These are phyloP conservation scores for Ips nitidus DNA, from an alignment of 1,140 invertebrate genomes.

Conservation along the genomic window DNA sequence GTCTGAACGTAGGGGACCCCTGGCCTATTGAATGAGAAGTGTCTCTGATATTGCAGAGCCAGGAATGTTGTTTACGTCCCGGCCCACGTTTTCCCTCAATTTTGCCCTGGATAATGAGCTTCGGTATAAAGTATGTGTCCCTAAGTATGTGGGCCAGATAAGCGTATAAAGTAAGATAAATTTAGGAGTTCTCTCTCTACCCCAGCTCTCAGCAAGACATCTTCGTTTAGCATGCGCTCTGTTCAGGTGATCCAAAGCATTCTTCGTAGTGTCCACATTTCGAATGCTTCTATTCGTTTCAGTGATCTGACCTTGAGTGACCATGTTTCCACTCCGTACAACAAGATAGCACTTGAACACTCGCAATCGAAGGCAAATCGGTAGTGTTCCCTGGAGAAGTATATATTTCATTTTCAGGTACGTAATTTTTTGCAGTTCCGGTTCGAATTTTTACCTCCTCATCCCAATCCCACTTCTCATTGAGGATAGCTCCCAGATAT, in stretches of 20 bases:
- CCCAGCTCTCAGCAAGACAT: constrained; percentile 8
- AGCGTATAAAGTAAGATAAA: neutral
- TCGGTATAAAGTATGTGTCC: neutral
- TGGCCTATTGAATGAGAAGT: too few relatives aligned
- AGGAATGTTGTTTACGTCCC: too few relatives aligned
- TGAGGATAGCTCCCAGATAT: too few relatives aligned
- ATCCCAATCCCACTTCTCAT: neutral
- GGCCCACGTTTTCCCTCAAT: too few relatives aligned
- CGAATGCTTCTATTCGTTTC: too few relatives aligned
- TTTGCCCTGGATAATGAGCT: neutral
- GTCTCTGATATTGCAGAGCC: too few relatives aligned
- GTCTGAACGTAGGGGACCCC: too few relatives aligned
- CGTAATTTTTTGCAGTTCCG: constrained; percentile 6
- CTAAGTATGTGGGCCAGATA: neutral
- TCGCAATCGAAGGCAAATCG: neutral
- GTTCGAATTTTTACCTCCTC: constrained; percentile 9
- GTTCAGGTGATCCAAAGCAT: constrained; percentile 17
- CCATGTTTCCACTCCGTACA: neutral
- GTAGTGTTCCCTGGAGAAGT: constrained; percentile 7
- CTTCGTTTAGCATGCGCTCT: constrained; percentile 1
- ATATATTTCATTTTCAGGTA: constrained; percentile 5
- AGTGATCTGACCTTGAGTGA: neutral
- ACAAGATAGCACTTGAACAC: constrained; percentile 17
- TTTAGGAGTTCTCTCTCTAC: constrained; percentile 7
- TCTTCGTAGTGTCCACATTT: constrained; percentile 13